Evolutionary conservation across 1,140 invertebrate genomes (phyloP).

Genomic region (Drosophila equinoxialis): DNA sequence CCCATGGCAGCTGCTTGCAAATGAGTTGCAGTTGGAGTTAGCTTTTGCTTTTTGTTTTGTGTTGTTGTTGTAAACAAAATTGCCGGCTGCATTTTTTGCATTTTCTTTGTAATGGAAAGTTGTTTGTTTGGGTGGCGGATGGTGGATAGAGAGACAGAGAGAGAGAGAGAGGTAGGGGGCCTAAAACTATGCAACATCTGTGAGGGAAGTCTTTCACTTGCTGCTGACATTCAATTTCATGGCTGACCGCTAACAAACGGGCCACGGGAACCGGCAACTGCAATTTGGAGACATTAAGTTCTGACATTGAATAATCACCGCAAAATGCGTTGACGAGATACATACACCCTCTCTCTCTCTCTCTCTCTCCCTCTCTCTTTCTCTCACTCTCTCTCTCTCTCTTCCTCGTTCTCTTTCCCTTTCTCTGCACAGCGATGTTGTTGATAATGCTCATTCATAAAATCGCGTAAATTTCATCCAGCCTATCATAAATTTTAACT

Average conservation of each 20-base stretch:
- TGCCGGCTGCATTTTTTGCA: slow-evolving; percentile 54
- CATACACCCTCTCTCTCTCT: slow-evolving; percentile 4
- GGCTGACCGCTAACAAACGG: slow-evolving; percentile 64
- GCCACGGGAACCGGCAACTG: slow-evolving; percentile 53
- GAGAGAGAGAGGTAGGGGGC: slow-evolving; percentile 24
- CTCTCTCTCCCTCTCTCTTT: neutral
- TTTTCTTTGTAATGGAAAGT: slow-evolving; percentile 34
- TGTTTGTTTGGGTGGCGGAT: slow-evolving; percentile 4
- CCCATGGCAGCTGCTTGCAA: slow-evolving; percentile 65
- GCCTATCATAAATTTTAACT: slow-evolving; percentile 74
- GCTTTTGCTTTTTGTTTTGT: slow-evolving; percentile 8
- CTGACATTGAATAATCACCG: slow-evolving; percentile 78
- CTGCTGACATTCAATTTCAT: slow-evolving; percentile 73
- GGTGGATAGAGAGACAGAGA: slow-evolving; percentile 2
- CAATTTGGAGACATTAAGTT: slow-evolving; percentile 77
- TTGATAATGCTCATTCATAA: slow-evolving; percentile 51
- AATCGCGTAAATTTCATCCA: slow-evolving; percentile 59
- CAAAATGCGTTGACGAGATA: slow-evolving; percentile 69
- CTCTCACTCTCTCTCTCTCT: neutral
- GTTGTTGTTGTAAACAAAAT: slow-evolving; percentile 26
- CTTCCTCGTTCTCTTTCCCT: neutral
- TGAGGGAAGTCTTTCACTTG: slow-evolving; percentile 12
- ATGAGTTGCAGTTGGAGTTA: slow-evolving; percentile 44
- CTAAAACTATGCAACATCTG: slow-evolving; percentile 74
- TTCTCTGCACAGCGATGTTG: neutral